phyloP scores from a whole-genome alignment of 2,797 vertebrate genomes.

The Galagoides demidoff region DNA sequence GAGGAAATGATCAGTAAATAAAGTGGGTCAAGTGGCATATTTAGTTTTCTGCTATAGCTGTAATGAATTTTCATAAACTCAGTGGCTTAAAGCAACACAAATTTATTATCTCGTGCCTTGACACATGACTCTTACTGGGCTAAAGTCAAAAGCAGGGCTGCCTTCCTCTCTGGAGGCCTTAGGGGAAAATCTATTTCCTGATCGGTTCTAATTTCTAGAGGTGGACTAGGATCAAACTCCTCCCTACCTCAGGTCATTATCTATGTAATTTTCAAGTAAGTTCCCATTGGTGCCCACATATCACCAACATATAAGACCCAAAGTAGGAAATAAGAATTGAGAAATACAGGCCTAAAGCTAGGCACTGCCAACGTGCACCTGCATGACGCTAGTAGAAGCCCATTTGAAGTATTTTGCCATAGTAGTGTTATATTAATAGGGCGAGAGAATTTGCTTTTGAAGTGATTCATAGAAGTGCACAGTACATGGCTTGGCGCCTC shows the following conservation, averaged over 20 bases:
- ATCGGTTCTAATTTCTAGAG: background rate
- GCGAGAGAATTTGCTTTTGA: background rate
- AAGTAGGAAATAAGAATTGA: background rate
- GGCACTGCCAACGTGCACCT: too few species aligned
- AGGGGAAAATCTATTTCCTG: background rate
- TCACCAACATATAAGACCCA: background rate
- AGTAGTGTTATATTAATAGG: background rate
- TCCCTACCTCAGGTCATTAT: background rate
- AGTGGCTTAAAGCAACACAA: background rate
- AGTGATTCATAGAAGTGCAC: background rate
- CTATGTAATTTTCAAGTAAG: background rate
- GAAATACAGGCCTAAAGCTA: background rate
- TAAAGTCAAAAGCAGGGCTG: background rate
- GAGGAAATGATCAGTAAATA: background rate
- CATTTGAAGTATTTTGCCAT: background rate
- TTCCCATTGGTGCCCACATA: background rate
- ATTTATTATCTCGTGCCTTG: background rate
- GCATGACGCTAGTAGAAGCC: background rate
- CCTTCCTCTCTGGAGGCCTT: background rate
- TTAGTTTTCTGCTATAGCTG: background rate
- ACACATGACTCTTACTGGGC: background rate
- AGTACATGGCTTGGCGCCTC: too few species aligned
- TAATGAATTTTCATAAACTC: background rate
- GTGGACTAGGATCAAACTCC: background rate
- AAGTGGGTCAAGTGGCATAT: background rate